Conservation (phyloP, 2,888 invertebrate genomes). For the Pyrgus malvae region DNA sequence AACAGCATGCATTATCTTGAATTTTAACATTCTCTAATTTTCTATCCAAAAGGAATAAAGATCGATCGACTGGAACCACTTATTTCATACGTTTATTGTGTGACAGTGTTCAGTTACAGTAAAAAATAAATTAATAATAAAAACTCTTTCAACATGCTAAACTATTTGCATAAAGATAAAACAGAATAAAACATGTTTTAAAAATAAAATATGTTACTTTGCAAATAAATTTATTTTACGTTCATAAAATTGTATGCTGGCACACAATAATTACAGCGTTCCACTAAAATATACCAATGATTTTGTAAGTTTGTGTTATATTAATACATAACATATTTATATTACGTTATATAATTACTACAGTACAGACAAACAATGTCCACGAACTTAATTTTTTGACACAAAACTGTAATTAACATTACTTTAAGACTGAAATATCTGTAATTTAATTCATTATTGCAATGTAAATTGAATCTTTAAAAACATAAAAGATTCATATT, state of each 20-base stretch:
- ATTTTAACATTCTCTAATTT: neutral
- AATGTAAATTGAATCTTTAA: neutral
- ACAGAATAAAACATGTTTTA: no score
- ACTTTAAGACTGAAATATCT: no score
- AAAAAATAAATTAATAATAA: neutral
- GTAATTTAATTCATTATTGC: no score
- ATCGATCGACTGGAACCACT: slow-evolving; percentile 9
- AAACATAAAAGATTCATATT: neutral
- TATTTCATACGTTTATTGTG: neutral
- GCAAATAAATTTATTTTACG: no score
- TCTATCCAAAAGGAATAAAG: slow-evolving; percentile 2
- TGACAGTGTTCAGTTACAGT: neutral
- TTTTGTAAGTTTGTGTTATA: neutral
- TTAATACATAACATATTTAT: neutral
- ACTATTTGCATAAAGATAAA: no score
- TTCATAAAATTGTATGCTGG: neutral
- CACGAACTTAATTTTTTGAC: no score
- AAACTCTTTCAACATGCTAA: neutral
- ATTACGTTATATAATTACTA: neutral
- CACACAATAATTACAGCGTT: neutral
- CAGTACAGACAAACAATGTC: no score
- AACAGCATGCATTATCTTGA: slow-evolving; percentile 52
- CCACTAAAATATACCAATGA: neutral
- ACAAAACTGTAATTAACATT: no score
- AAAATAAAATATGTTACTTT: no score